Evolutionary conservation across 1,140 invertebrate species (phyloP), one percentile per base, ranked within the genome.

Genomic region (Condylostylus longicornis): DNA sequence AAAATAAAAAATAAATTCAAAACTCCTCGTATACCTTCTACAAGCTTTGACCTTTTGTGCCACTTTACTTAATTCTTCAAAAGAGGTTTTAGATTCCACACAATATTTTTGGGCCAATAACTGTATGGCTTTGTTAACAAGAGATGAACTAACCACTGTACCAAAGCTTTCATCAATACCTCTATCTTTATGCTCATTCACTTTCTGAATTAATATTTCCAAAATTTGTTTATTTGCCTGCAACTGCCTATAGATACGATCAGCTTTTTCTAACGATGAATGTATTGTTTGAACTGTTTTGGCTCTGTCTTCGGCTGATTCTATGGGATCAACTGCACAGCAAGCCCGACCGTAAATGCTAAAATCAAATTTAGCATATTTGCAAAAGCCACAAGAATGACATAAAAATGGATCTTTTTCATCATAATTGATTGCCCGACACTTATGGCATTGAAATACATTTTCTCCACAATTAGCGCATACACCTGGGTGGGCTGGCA

Each of bases 321-420:
- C 91, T 28, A 97, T 95, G 0, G 88, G 87, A 68, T 97, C 91
- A 1, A 96, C 90, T 15, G 89, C 89, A 64, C 88, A 94, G 52
- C 88, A 93, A 1, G 87, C 80, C 27, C 85, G 74, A 2, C 82
- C 89, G 4, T 81, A 82, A 32, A 97, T 66, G 8, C 83, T 89
- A 54, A 85, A 93, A 64, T 98, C 94, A 61, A 98, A 96, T 63
- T 97, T 96, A n/a, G 93, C 94, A 64, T 98, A 98, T 65, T 98
- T 98, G 67, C 93, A 98, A 63, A 96, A 98, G 2, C 94, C 94
- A 65, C 94, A 98, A 7, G 90, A 83, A 63, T 97, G 94, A 59
- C 94, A 98, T 10, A 98, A 63, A 72, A 98, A 98, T 2, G 94
- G 94, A 69, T 98, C 94, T 59, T 96, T 95, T 60, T 98, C 93